Base-by-base conservation (phyloP, 2,113 vertebrate genomes). In the Butastur rufipennis region DNA sequence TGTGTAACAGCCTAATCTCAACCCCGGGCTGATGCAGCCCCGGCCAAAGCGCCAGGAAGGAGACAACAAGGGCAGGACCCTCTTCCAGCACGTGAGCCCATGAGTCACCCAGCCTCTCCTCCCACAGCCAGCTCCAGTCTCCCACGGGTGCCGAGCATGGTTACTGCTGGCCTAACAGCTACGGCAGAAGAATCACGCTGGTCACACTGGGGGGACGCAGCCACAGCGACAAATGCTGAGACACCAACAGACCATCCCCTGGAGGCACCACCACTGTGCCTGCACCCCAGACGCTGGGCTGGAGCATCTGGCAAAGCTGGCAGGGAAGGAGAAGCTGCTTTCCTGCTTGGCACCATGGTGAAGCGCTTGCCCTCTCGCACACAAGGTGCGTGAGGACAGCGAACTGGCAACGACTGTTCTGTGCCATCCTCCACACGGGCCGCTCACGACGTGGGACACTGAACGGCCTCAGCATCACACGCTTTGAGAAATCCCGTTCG, bases 371-470 rank as follows among this genome's bases (percentile, higher is more conserved):
- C 62, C 53, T 2, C 11, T 42, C 10, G 4, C 48, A 48, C 36
- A 20, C 2, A 13, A n/a, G 36, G 38, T 5, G 0, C 2, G 1
- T 6, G 31, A 43, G 62, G 68, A 55, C 17, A 21, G 53, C 0
- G 0, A 48, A 26, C 15, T 16, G 48, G 55, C 16, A 65, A 9
- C 1, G 7, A 13, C 61, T 20, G 55, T 16, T 29, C 34, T 38
- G 61, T 18, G 26, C 50, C 22, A 0, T 19, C 36, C 20, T 31
- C 73, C 36, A 2, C 73, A 3, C 2, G 3, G 2, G 16, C 26
- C 1, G 3, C 58, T 32, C 42, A 4, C 26, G 8, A 21, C 1
- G 3, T 0, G 0, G 27, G 47, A 16, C 27, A 13, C 27, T 0
- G 8, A 18, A 8, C 1, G 1, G 55, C 47, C 55, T 14, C 21